phyloP scores from a whole-genome alignment of 2,888 invertebrate genomes.

The Chaetoderma sp. region DNA sequence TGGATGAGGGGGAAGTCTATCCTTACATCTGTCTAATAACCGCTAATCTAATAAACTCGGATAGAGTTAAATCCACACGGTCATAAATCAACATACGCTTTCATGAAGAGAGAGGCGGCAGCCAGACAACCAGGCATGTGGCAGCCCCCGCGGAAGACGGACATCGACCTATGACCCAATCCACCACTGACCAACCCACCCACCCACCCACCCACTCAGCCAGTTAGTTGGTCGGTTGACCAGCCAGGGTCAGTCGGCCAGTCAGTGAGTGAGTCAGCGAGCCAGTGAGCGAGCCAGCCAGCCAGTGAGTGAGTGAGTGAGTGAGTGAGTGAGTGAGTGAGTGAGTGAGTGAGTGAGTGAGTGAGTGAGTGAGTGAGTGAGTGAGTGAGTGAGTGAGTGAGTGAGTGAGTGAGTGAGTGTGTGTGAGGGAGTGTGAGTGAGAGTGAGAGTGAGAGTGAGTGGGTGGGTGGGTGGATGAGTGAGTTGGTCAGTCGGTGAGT shows the following conservation, averaged over 20 bases:
- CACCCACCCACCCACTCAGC: too few relatives aligned
- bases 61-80: too few relatives aligned
- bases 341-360: not conserved
- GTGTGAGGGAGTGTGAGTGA: not conserved
- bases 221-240: too few relatives aligned
- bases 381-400: not conserved
- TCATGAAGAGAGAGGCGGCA: not conserved
- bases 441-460: slow-evolving; percentile 21
- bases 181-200: too few relatives aligned
- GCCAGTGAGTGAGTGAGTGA: slow-evolving; percentile 1
- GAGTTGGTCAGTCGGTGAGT: too few relatives aligned
- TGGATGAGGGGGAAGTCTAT: not conserved
- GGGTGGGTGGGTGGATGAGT: too few relatives aligned
- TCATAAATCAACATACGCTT: too few relatives aligned
- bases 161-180: too few relatives aligned
- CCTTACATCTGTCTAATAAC: not conserved
- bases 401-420: not conserved
- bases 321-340: not conserved
- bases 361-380: slow-evolving; percentile 5
- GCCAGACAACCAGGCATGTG: too few relatives aligned
- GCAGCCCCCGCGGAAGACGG: not conserved
- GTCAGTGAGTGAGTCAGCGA: too few relatives aligned
- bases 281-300: too few relatives aligned
- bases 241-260: not conserved
- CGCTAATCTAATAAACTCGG: too few relatives aligned